These are phyloP conservation scores for Ctenodactylus gundi DNA, from an alignment of 2,113 vertebrate genomes.

Conservation along the genomic window DNA sequence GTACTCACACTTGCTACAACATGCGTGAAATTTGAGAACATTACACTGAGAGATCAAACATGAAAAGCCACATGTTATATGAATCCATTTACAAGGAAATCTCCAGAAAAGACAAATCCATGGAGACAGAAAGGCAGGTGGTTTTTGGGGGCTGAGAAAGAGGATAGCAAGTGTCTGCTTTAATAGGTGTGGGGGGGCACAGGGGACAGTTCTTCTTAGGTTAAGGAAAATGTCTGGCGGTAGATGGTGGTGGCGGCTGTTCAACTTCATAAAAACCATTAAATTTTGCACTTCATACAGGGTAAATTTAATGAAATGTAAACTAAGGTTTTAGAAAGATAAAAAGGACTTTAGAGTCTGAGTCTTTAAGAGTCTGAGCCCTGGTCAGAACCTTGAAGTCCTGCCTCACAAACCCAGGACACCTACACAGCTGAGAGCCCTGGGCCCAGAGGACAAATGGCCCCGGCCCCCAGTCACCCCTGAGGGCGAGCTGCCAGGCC, in stretches of 20 bases:
- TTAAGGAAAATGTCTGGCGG: neutral
- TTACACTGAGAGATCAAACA: neutral
- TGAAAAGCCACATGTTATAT: fast-evolving
- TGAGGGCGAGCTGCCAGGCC: neutral
- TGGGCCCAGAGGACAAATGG: neutral
- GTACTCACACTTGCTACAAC: fast-evolving
- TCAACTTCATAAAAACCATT: neutral
- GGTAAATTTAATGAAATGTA: neutral
- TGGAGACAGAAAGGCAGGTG: neutral
- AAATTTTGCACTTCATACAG: too few species aligned
- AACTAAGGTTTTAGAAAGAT: neutral
- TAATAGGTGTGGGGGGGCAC: fast-evolving
- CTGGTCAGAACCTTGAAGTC: neutral
- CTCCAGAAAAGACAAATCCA: neutral
- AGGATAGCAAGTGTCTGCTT: fast-evolving
- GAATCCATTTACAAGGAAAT: too few species aligned
- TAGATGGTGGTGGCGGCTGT: neutral
- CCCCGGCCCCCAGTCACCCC: neutral
- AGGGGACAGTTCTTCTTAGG: neutral
- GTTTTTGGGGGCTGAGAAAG: neutral
- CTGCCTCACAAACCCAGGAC: neutral
- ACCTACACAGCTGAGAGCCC: neutral
- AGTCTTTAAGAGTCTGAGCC: neutral
- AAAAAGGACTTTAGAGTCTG: too few species aligned
- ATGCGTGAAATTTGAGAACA: fast-evolving